A percentile compares a stretch with the other conserved stretches of the same genome.
phyloP scores from a whole-genome alignment of 2,797 vertebrate species.

The Sebastes oblongus region DNA sequence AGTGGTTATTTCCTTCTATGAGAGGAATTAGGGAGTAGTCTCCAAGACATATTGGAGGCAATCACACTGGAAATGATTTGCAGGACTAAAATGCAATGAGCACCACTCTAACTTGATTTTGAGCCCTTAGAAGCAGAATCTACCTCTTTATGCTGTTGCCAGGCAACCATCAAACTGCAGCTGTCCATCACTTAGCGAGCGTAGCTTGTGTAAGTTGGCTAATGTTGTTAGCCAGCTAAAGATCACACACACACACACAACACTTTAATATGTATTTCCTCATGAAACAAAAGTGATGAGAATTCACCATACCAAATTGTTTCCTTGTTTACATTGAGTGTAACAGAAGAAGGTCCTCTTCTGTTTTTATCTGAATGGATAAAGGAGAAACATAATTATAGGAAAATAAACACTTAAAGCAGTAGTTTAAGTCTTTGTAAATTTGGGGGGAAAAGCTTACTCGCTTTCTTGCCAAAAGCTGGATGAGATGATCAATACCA shows the following conservation, averaged over 20 bases:
- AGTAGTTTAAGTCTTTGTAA: not conserved
- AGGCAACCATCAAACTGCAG: constrained; percentile 2
- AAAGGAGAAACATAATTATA: not conserved
- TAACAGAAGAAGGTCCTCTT: not conserved
- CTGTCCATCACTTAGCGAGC: not conserved
- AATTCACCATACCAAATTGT: not conserved
- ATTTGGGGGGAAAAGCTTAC: not conserved
- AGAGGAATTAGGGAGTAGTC: not conserved
- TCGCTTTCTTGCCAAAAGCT: not conserved
- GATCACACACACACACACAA: not conserved
- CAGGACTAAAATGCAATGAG: constrained; percentile 2
- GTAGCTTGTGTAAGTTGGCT: not conserved
- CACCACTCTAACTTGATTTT: not conserved
- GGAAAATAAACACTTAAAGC: not conserved
- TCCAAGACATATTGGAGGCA: not conserved
- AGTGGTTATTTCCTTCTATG: constrained; percentile 3
- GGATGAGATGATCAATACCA: not conserved
- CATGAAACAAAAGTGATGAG: not conserved
- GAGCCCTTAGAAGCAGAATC: not conserved
- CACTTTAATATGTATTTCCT: not conserved
- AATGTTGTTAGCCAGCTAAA: not conserved
- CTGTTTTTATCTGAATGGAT: not conserved
- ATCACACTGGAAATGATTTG: constrained; percentile 9
- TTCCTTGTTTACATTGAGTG: not conserved
- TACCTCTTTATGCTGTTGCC: not conserved